Percentiles rank a stretch among this genome's conserved stretches.
Conservation (phyloP, 2,797 vertebrate species). For the Cichlasoma orientale region DNA sequence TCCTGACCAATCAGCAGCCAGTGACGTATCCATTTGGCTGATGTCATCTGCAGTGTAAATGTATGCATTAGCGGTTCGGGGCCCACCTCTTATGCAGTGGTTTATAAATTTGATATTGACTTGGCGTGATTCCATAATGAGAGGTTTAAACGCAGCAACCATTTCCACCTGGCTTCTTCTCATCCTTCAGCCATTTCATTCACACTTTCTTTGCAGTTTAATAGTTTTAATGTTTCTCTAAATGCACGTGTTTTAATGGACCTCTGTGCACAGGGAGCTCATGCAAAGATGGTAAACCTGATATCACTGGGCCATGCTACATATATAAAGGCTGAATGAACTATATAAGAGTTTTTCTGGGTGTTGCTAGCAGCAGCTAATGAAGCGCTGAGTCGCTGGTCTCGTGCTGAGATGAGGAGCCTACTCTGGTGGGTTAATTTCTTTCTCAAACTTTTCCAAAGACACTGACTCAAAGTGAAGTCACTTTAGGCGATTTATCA, state of each 20-base stretch:
- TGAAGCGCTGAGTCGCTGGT: neutral
- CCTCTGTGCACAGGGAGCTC: neutral
- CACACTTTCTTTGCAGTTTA: neutral
- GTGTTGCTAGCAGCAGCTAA: neutral
- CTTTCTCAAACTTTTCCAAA: neutral
- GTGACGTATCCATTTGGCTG: neutral
- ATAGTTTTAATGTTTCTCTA: neutral
- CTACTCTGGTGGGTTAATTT: neutral
- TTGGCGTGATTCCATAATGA: slow-evolving; percentile 5
- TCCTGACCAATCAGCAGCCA: slow-evolving; percentile 2
- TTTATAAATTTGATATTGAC: neutral
- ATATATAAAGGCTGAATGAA: slow-evolving; percentile 3
- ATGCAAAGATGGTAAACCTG: neutral
- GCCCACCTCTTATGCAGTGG: neutral
- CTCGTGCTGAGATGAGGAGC: neutral
- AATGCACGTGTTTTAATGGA: neutral
- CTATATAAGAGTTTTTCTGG: neutral
- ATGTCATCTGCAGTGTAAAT: neutral
- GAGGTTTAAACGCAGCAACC: neutral
- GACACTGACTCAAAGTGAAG: neutral
- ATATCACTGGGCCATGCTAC: neutral
- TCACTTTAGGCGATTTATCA: neutral
- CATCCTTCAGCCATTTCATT: neutral
- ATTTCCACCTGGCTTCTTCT: neutral
- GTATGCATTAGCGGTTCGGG: neutral